Percentiles rank a stretch among this genome's conserved stretches.
Conservation (phyloP, 2,797 vertebrate genomes). For the Avahi laniger region DNA sequence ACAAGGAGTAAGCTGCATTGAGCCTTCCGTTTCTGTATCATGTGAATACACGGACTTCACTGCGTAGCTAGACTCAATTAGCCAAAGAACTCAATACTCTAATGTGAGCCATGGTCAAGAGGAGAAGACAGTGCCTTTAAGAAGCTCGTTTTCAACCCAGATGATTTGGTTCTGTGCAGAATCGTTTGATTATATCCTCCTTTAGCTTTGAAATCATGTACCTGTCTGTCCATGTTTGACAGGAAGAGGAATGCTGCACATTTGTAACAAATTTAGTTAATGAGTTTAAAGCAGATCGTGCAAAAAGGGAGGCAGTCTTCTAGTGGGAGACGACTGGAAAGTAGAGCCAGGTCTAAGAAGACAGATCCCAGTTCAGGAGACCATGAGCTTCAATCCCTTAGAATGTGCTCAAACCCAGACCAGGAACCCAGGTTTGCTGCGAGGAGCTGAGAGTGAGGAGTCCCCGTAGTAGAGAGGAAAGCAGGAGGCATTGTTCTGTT, state of each 20-base stretch:
- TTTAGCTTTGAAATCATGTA: neutral
- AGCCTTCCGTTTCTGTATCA: constrained; percentile 46
- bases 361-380: neutral
- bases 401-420: neutral
- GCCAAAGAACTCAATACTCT: constrained; percentile 27
- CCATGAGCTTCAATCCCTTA: neutral
- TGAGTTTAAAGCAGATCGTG: neutral
- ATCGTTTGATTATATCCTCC: constrained; percentile 48
- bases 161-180: constrained; percentile 51
- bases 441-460: neutral
- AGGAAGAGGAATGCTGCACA: neutral
- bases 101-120: neutral
- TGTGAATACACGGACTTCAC: constrained; percentile 23
- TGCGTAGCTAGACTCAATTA: constrained; percentile 34
- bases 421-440: neutral
- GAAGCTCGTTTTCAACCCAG: constrained; percentile 31
- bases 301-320: constrained; percentile 5
- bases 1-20: neutral
- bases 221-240: constrained; percentile 29
- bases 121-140: constrained; percentile 36
- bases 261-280: constrained; percentile 37
- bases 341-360: neutral
- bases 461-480: neutral
- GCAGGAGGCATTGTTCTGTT: neutral
- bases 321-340: neutral